Percentiles rank a stretch among this genome's conserved stretches.
phyloP scores from a whole-genome alignment of 2,888 invertebrate genomes.

The Lasioglossum lativentre region DNA sequence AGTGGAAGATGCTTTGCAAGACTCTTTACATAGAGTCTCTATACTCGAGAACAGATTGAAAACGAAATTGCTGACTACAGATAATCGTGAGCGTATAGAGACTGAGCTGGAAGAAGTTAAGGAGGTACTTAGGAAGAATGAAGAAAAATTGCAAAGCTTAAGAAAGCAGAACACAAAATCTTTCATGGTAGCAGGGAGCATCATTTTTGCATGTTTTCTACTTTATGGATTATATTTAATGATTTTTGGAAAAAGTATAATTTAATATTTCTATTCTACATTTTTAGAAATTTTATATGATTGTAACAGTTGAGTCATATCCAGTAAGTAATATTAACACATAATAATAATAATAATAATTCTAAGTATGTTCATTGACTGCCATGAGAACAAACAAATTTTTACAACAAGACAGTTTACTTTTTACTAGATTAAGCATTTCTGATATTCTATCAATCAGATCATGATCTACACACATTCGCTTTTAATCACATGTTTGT shows the following conservation, averaged over 20 bases:
- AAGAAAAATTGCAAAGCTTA: conserved; percentile 74
- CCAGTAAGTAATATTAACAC: background rate
- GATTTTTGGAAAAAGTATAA: conserved; percentile 60
- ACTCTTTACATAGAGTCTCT: conserved; percentile 74
- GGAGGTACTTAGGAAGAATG: conserved; percentile 74
- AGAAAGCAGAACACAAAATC: conserved; percentile 78
- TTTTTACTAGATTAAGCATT: background rate
- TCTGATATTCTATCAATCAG: background rate
- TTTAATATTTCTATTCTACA: background rate
- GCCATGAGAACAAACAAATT: background rate
- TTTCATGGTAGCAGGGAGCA: conserved; percentile 77
- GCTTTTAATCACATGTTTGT: background rate
- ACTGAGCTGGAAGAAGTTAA: conserved; percentile 77
- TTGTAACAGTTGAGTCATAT: background rate
- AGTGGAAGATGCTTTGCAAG: conserved; percentile 76
- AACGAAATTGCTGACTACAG: conserved; percentile 72
- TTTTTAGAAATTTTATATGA: conserved; percentile 7
- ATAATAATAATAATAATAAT: conserved; percentile 1
- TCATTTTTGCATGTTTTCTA: conserved; percentile 77
- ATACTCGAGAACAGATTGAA: conserved; percentile 77
- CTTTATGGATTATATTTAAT: conserved; percentile 76
- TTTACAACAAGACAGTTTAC: background rate
- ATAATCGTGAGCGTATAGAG: conserved; percentile 78
- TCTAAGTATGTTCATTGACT: conserved; percentile 1
- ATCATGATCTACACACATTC: background rate